A percentile compares a stretch with the other conserved stretches of the same genome.
phyloP scores from a whole-genome alignment of 37 sponge, comb jelly and placozoan genomes.

The Hormiphora californensis region DNA sequence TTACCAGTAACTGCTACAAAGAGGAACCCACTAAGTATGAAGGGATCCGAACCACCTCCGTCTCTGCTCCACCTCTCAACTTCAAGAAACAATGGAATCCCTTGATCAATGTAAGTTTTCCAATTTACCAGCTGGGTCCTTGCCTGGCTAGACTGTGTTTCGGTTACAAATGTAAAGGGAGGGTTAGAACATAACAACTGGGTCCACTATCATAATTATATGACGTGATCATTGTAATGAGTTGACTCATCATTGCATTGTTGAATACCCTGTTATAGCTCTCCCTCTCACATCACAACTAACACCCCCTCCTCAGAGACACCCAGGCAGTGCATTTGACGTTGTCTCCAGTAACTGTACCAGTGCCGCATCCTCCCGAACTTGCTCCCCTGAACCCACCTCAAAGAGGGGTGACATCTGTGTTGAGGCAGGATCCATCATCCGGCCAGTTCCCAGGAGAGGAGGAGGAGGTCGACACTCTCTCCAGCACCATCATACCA shows the following conservation, averaged over 20 bases:
- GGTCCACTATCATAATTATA: too few species aligned
- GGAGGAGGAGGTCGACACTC: too few species aligned
- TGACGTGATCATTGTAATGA: too few species aligned
- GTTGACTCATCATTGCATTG: neutral
- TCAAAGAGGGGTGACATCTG: slow-evolving; percentile 11
- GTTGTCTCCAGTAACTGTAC: slow-evolving; percentile 39
- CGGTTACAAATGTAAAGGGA: too few species aligned
- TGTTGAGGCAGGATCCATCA: neutral
- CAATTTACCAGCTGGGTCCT: too few species aligned
- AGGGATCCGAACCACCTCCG: slow-evolving; percentile 15
- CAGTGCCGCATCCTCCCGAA: slow-evolving; percentile 48
- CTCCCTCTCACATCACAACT: neutral
- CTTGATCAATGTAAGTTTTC: neutral
- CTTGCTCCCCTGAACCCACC: slow-evolving; percentile 17
- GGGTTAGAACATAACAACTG: too few species aligned
- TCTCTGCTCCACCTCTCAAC: slow-evolving; percentile 55
- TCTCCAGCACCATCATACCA: too few species aligned
- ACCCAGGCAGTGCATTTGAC: slow-evolving; percentile 54
- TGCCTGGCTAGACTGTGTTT: too few species aligned
- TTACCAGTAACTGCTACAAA: too few species aligned
- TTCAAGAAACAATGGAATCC: slow-evolving; percentile 30
- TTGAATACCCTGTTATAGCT: too few species aligned
- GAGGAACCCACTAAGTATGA: too few species aligned
- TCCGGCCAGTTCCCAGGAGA: slow-evolving; percentile 1
- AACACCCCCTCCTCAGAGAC: neutral